phyloP scores from a whole-genome alignment of 2,113 vertebrate genomes.

The Sisor rabdophorus region DNA sequence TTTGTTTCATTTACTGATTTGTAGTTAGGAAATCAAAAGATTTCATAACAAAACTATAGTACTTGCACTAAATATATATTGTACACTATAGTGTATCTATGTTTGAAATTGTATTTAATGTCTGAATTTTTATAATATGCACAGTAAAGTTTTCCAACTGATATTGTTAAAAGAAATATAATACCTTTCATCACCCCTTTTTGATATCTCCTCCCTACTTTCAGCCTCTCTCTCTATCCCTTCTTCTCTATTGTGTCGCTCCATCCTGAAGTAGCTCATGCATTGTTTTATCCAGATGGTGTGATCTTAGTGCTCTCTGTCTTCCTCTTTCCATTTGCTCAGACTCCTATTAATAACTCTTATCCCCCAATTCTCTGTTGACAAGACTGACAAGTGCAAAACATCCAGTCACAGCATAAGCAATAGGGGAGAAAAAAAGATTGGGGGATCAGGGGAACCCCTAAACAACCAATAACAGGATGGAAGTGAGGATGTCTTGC shows the following conservation, averaged over 20 bases:
- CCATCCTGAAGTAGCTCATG: slow-evolving; percentile 59
- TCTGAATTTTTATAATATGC: not conserved
- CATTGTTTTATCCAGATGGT: slow-evolving; percentile 71
- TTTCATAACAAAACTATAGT: not conserved
- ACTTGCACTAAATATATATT: too few relatives aligned
- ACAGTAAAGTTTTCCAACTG: not conserved
- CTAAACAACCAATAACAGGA: slow-evolving; percentile 46
- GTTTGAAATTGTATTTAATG: not conserved
- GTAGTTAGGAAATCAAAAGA: not conserved
- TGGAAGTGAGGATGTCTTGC: slow-evolving; percentile 41
- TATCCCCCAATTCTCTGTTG: slow-evolving; percentile 67
- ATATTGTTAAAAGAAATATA: not conserved
- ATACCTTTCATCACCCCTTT: not conserved
- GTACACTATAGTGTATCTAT: not conserved
- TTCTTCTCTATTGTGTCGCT: slow-evolving; percentile 50
- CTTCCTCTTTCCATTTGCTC: slow-evolving; percentile 69
- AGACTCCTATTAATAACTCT: slow-evolving; percentile 69
- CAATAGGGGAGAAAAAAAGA: slow-evolving; percentile 59
- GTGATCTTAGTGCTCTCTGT: slow-evolving; percentile 60
- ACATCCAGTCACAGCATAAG: slow-evolving; percentile 57
- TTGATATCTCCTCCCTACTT: slow-evolving; percentile 7
- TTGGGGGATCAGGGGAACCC: slow-evolving; percentile 38
- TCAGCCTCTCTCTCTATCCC: slow-evolving; percentile 16
- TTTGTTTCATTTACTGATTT: not conserved
- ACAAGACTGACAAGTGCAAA: slow-evolving; percentile 64